phyloP scores from a whole-genome alignment of 1,140 invertebrate genomes.

The Globodera rostochiensis region DNA sequence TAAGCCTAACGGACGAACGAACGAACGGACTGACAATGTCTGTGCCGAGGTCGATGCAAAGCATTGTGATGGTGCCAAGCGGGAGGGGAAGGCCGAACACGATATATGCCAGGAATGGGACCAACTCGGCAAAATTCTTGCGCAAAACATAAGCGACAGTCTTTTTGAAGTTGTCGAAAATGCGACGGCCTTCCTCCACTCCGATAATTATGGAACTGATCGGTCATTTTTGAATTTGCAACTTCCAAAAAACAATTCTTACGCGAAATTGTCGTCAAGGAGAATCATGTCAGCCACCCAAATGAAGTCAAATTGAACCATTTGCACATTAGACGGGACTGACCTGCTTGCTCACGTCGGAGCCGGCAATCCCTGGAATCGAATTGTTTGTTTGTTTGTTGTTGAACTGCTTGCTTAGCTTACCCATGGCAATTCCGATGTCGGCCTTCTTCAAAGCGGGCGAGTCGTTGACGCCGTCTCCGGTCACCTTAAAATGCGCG shows the following conservation, averaged over 20 bases:
- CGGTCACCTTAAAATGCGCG: constrained; percentile 74
- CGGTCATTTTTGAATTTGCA: neutral
- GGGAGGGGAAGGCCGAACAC: constrained; percentile 92
- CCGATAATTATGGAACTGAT: constrained; percentile 89
- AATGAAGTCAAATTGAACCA: neutral
- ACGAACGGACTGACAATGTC: constrained; percentile 76
- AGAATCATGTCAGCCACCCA: constrained; percentile 97
- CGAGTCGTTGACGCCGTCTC: constrained; percentile 92
- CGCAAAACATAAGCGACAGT: constrained; percentile 98
- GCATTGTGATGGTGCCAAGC: constrained; percentile 94
- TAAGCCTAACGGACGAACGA: neutral
- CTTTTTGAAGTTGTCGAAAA: constrained; percentile 99
- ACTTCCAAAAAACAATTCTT: neutral
- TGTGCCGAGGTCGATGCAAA: constrained; percentile 99
- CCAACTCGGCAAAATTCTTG: constrained; percentile 98
- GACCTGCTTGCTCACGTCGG: constrained; percentile 93
- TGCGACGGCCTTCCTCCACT: constrained; percentile 95
- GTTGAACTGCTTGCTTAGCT: neutral
- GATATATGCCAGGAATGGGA: constrained; percentile 96
- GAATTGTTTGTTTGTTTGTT: neutral
- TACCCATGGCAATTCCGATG: constrained; percentile 89
- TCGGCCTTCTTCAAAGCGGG: constrained; percentile 95
- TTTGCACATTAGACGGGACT: neutral
- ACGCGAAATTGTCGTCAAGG: constrained; percentile 96
- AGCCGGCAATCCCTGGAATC: constrained; percentile 82